Conservation (phyloP, 1,140 invertebrate genomes). For the Euglossa dilemma region DNA sequence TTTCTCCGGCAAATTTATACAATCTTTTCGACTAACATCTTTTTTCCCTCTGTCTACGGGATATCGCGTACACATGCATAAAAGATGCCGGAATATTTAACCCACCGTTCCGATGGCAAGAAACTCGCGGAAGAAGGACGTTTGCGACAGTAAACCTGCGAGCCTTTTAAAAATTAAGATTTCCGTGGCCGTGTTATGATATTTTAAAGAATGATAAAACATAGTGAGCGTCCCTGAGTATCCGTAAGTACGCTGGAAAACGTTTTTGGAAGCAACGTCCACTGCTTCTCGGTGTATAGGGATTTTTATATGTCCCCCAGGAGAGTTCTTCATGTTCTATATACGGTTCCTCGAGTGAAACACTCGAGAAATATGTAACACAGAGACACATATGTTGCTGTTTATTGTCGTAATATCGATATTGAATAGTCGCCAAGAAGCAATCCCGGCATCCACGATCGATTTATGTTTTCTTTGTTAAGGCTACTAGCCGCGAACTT, state of each 20-base stretch:
- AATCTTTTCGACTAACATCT: too few species aligned
- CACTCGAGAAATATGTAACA: constrained; percentile 21
- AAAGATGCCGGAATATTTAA: too few species aligned
- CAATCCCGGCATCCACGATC: constrained; percentile 7
- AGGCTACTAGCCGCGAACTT: not conserved
- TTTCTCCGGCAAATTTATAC: not conserved
- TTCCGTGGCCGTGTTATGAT: not conserved
- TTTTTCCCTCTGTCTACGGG: too few species aligned
- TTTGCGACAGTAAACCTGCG: not conserved
- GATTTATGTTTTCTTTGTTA: constrained; percentile 35
- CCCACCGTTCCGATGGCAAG: too few species aligned
- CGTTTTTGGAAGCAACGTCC: not conserved
- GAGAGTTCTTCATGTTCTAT: not conserved
- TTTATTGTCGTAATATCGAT: constrained; percentile 41
- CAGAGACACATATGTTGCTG: constrained; percentile 28
- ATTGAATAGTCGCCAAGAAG: constrained; percentile 37
- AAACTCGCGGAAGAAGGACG: not conserved
- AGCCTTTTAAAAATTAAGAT: too few species aligned
- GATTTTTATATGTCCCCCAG: not conserved
- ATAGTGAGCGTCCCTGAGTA: not conserved
- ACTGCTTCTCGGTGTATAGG: not conserved
- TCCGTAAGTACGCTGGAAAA: not conserved
- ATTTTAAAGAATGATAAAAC: not conserved
- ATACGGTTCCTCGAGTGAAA: not conserved
- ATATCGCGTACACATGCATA: too few species aligned